A percentile compares a stretch with the other conserved stretches of the same genome.
These are phyloP conservation scores for Mesoligia furuncula DNA, from an alignment of 2,888 invertebrate species.

Conservation along the genomic window DNA sequence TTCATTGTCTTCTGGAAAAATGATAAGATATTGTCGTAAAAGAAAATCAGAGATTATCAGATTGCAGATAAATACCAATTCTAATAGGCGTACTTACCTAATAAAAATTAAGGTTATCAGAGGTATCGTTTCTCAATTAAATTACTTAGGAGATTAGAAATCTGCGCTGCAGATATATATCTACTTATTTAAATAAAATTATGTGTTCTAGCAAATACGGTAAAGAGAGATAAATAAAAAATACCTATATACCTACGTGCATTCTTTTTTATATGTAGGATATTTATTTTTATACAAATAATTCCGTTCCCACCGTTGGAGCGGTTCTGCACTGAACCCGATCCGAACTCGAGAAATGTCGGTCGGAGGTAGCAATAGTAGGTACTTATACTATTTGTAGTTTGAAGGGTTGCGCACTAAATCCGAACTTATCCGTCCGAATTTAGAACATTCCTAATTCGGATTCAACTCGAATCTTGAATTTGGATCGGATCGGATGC, in stretches of 20 bases:
- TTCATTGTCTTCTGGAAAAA: neutral
- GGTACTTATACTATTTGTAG: too few species aligned
- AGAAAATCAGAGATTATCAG: constrained; percentile 15
- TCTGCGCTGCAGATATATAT: neutral
- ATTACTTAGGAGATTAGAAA: constrained; percentile 9
- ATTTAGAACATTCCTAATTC: neutral
- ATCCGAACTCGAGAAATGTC: neutral
- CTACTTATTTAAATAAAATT: neutral
- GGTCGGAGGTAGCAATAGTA: neutral
- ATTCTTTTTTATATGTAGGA: neutral
- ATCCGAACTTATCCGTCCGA: too few species aligned
- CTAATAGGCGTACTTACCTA: too few species aligned
- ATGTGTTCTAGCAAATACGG: constrained; percentile 4
- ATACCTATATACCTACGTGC: neutral
- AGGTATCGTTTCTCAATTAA: constrained; percentile 21
- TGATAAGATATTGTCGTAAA: constrained; percentile 7
- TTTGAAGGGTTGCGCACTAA: too few species aligned
- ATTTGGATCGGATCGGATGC: too few species aligned
- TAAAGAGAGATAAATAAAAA: constrained; percentile 1
- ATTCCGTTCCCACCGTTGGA: too few species aligned
- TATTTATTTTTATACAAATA: neutral
- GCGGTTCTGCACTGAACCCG: neutral
- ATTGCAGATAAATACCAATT: constrained; percentile 23
- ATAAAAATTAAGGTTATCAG: too few species aligned
- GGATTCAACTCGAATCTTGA: neutral